These are phyloP conservation scores for Eupeodes corollae DNA, from an alignment of 1,140 invertebrate genomes.

Conservation along the genomic window DNA sequence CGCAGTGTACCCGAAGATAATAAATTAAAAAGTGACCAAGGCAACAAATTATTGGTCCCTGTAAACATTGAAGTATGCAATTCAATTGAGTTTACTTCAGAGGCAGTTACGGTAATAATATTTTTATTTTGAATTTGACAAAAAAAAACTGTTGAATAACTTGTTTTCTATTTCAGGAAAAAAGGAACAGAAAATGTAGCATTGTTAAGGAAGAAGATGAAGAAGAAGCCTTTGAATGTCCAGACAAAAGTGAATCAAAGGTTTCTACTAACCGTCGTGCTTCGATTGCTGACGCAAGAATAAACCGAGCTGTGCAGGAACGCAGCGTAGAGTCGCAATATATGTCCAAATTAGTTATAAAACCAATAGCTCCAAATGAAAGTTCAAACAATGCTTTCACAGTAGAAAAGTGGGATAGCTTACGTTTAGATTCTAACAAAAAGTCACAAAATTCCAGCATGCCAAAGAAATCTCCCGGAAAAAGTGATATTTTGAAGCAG, in stretches of 20 bases:
- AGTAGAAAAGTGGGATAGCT: too few species aligned
- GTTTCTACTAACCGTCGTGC: constrained; percentile 39
- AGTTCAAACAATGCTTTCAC: too few species aligned
- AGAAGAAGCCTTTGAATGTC: constrained; percentile 51
- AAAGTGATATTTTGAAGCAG: too few species aligned
- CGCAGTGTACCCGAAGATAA: background rate
- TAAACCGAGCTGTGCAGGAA: constrained; percentile 46
- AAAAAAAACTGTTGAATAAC: background rate
- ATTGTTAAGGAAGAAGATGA: constrained; percentile 80
- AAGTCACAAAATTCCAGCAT: background rate
- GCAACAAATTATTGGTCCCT: too few species aligned
- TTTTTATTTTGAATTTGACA: too few species aligned
- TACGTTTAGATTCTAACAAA: background rate
- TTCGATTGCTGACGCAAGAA: constrained; percentile 49
- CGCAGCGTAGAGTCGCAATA: constrained; percentile 7
- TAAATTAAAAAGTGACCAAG: background rate
- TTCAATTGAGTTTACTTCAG: too few species aligned
- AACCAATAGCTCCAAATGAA: too few species aligned
- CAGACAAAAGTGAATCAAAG: constrained; percentile 38
- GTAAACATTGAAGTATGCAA: too few species aligned
- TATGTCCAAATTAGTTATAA: too few species aligned
- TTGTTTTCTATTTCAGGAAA: constrained; percentile 16
- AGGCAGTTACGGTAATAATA: too few species aligned
- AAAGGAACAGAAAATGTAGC: constrained; percentile 67
- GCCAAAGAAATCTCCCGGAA: too few species aligned